Percentiles rank a stretch among this genome's conserved stretches.
Conservation (phyloP, 2,113 vertebrate genomes). For the Tupaia chinensis region DNA sequence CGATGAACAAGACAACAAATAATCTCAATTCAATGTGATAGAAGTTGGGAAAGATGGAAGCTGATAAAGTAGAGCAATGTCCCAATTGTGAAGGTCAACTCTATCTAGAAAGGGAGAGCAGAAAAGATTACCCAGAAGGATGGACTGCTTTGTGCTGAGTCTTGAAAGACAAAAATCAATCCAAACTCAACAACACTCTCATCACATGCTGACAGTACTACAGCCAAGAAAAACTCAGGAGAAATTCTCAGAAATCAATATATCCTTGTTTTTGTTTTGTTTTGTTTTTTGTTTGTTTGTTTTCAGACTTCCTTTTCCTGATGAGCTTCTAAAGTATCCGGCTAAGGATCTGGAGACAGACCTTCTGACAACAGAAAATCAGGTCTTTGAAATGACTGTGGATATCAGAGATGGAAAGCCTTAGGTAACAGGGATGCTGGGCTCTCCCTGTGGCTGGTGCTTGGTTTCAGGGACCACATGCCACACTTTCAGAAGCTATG, state of each 20-base stretch:
- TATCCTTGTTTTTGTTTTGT: background rate
- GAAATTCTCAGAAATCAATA: conserved; percentile 62
- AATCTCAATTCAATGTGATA: background rate
- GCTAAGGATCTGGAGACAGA: background rate
- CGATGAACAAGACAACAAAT: background rate
- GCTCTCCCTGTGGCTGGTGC: background rate
- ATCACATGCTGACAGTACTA: conserved; percentile 42
- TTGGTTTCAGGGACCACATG: background rate
- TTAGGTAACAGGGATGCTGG: background rate
- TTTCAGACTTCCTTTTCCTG: background rate
- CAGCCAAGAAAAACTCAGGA: conserved; percentile 63
- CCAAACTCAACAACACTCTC: conserved; percentile 69
- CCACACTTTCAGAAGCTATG: background rate
- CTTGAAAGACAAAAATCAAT: conserved; percentile 62
- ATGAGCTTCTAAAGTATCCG: conserved; percentile 17
- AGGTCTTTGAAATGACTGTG: background rate
- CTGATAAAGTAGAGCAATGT: background rate
- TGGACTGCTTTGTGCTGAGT: background rate
- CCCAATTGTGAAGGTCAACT: background rate
- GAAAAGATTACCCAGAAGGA: background rate
- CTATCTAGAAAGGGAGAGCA: background rate
- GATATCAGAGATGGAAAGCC: accelerated
- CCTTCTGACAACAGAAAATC: background rate
- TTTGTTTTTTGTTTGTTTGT: conserved; percentile 1
- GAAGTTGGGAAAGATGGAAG: background rate